Percentiles rank a stretch among this genome's conserved stretches.
phyloP scores from a whole-genome alignment of 2,113 vertebrate species.

The Cavia porcellus region DNA sequence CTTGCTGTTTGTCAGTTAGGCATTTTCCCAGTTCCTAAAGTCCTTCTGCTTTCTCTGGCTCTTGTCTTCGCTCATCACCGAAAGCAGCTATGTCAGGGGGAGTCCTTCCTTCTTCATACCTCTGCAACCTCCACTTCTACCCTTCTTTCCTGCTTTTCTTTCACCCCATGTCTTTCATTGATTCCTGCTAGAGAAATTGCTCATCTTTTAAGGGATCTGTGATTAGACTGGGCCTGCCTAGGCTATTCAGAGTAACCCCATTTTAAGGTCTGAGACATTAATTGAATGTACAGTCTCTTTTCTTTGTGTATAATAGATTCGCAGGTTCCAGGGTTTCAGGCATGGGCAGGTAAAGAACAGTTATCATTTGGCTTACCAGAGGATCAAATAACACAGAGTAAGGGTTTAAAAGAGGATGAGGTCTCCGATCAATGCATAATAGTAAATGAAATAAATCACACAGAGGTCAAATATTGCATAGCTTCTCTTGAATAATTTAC shows the following conservation, averaged over 20 bases:
- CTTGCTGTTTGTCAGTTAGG: not conserved
- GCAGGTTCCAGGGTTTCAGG: not conserved
- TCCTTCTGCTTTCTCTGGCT: not conserved
- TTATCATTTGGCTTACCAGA: not conserved
- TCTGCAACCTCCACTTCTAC: not conserved
- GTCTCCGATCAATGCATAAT: not conserved
- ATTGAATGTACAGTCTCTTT: not conserved
- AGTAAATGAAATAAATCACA: not conserved
- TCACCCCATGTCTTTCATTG: not conserved
- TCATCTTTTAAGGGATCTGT: not conserved
- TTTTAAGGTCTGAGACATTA: slow-evolving; percentile 3
- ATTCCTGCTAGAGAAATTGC: not conserved
- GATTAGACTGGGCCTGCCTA: not conserved
- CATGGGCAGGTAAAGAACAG: not conserved
- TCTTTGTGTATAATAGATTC: not conserved
- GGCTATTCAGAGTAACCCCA: slow-evolving; percentile 19
- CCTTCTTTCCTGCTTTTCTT: not conserved
- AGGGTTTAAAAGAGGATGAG: not conserved
- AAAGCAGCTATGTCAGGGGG: accelerated
- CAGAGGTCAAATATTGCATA: not conserved
- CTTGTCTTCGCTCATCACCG: not conserved
- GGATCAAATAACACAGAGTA: not conserved
- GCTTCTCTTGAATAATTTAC: not conserved
- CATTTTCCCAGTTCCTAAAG: not conserved
- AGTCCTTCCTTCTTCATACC: not conserved